phyloP scores from a whole-genome alignment of 2,797 vertebrate genomes.

The Iguana delicatissima region DNA sequence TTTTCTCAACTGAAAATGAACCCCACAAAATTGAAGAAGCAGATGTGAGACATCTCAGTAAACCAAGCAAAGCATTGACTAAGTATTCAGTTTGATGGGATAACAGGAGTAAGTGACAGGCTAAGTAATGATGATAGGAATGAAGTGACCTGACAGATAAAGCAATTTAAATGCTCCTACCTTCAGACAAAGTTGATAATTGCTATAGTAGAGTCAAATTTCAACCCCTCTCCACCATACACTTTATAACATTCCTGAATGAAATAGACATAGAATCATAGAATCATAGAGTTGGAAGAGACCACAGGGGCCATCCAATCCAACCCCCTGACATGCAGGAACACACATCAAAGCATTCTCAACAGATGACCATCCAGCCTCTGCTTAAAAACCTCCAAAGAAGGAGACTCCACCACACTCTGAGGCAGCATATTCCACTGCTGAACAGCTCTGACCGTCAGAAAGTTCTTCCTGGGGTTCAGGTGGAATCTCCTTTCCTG shows the following conservation, averaged over 20 bases:
- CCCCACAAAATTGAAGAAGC: conserved; percentile 43
- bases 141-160: conserved; percentile 13
- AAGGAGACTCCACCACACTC: too few species aligned
- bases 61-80: not conserved
- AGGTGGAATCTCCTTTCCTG: too few species aligned
- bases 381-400: too few species aligned
- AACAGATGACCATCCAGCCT: too few species aligned
- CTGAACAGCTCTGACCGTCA: too few species aligned
- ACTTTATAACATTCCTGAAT: conserved; percentile 1
- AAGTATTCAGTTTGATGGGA: conserved; percentile 11
- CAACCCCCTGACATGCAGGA: too few species aligned
- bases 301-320: too few species aligned
- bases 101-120: too few species aligned
- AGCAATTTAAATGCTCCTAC: not conserved
- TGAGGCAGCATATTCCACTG: too few species aligned
- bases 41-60: conserved; percentile 5
- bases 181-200: not conserved
- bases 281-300: too few species aligned
- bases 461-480: too few species aligned
- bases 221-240: not conserved
- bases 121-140: not conserved
- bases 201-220: not conserved
- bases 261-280: not conserved
- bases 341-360: too few species aligned
- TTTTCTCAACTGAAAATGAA: conserved; percentile 61